Conservation (phyloP, 2,113 vertebrate species). For the western clawed frog (Xenopus tropicalis) region DNA sequence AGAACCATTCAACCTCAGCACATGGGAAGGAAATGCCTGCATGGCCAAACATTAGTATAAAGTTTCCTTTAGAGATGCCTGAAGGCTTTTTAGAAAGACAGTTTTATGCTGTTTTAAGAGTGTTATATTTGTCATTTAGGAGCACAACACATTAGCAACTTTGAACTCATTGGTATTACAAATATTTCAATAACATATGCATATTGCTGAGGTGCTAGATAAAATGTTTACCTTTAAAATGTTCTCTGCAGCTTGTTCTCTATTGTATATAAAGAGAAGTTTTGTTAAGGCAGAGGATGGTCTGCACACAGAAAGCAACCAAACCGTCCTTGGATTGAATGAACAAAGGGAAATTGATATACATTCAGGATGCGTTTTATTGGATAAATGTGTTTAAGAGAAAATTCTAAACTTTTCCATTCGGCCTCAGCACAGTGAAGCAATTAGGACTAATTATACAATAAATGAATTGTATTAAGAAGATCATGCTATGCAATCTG, state of each 20-base stretch:
- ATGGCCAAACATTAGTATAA: slow-evolving; percentile 58
- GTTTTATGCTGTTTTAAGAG: slow-evolving; percentile 60
- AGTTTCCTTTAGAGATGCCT: slow-evolving; percentile 62
- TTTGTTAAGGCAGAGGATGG: not conserved
- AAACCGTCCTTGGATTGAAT: slow-evolving; percentile 20
- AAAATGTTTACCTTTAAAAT: slow-evolving; percentile 57
- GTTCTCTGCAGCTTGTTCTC: slow-evolving; percentile 54
- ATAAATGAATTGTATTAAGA: no score
- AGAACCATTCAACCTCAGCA: slow-evolving; percentile 65
- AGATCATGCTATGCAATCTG: no score
- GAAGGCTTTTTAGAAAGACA: slow-evolving; percentile 60
- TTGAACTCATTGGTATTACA: slow-evolving; percentile 65
- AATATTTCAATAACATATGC: slow-evolving; percentile 69
- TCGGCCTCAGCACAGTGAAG: no score
- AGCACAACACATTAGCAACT: slow-evolving; percentile 66
- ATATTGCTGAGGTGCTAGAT: slow-evolving; percentile 57
- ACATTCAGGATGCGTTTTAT: slow-evolving; percentile 27
- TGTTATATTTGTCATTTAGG: slow-evolving; percentile 69
- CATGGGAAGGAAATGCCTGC: slow-evolving; percentile 64
- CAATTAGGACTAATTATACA: no score
- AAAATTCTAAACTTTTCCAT: no score
- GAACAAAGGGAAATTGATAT: slow-evolving; percentile 25
- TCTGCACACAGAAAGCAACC: slow-evolving; percentile 22
- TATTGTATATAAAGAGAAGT: slow-evolving; percentile 40
- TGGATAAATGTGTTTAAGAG: slow-evolving; percentile 1